Base-by-base conservation (phyloP, 2,113 vertebrate genomes). In the Ahaetulla prasina region DNA sequence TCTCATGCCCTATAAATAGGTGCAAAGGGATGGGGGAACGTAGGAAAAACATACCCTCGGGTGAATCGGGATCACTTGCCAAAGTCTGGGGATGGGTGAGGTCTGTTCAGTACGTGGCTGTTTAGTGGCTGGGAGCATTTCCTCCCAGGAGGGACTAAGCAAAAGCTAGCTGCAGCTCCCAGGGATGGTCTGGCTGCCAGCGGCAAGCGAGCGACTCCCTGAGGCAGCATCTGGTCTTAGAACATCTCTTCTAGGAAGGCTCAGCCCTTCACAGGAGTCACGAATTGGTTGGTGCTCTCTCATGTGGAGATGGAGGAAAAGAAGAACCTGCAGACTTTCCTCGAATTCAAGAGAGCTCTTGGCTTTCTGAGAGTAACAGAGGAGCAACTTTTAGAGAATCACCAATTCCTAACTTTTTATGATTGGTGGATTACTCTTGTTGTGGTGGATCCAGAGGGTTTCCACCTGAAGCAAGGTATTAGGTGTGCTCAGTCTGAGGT, bases 1-100 rank as follows among this genome's bases (percentile, higher is more conserved):
- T 95, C 94, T 96, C 95, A 92, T 85, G 49, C 85, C 94, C 95
- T 97, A 94, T 93, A 96, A 96, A 94, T 94, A 96, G 96, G 91
- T 3, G 86, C 5, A 0, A 93, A 93, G 96, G 95, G 94, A 95
- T 23, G 39, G 91, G 91, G 95, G 95, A 94, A 95, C 94, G 92
- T 68, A 68, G 60, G 60, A 16, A 68, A 68, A 68, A 4, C 60
- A n/a, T n/a, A 14, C 30, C 60, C 12, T 30, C 30, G 14, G 30
- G 30, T 68, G 14, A 30, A 68, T n/a, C 4, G 2, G 60, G 60
- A n/a, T 11, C 60, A 14, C 11, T 68, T 68, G 30, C 60, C 60
- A 68, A 68, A 68, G 30, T 2, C 60, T 60, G 57, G 27, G 60
- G 30, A 30, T 2, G 30, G 12, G 60, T 60, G 12, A 12, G 27